Percentiles rank a stretch among this genome's conserved stretches.
Evolutionary conservation across 2,888 invertebrate species (phyloP).

Genomic region (Stictocephala bisonia): DNA sequence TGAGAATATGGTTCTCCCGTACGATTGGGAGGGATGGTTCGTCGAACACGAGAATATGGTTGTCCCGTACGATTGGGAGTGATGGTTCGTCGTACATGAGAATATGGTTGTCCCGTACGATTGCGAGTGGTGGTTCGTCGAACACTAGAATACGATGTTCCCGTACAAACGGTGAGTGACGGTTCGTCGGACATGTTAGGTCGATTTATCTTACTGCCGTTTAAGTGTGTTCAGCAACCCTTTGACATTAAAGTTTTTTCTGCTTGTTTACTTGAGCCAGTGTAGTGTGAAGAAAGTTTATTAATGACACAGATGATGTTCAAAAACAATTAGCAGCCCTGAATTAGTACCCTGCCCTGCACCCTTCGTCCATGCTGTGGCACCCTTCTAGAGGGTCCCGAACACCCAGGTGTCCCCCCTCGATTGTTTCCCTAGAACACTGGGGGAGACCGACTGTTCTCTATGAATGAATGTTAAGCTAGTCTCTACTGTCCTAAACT

Average conservation of each 20-base stretch:
- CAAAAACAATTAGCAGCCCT: background rate
- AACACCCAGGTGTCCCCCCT: background rate
- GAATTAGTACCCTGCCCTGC: background rate
- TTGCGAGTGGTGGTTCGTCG: too few relatives aligned
- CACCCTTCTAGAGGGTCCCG: background rate
- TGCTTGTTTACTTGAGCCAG: slow-evolving; percentile 9
- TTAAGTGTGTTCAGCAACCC: background rate
- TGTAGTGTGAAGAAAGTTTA: slow-evolving; percentile 16
- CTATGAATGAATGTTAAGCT: slow-evolving; percentile 4
- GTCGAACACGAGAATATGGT: too few relatives aligned
- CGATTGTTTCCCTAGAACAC: background rate
- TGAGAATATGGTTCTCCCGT: too few relatives aligned
- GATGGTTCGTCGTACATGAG: too few relatives aligned
- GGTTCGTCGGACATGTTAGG: too few relatives aligned
- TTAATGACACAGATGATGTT: slow-evolving; percentile 16
- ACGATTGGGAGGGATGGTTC: too few relatives aligned
- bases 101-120: too few relatives aligned
- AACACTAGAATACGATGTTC: too few relatives aligned
- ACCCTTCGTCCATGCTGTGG: background rate
- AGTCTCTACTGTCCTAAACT: slow-evolving; percentile 13
- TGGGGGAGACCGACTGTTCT: background rate
- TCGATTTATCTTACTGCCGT: slow-evolving; percentile 17
- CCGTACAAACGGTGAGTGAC: too few relatives aligned
- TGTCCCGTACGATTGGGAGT: too few relatives aligned
- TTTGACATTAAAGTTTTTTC: background rate